phyloP scores from a whole-genome alignment of 2,888 invertebrate species.

The Dryadula phaetusa region DNA sequence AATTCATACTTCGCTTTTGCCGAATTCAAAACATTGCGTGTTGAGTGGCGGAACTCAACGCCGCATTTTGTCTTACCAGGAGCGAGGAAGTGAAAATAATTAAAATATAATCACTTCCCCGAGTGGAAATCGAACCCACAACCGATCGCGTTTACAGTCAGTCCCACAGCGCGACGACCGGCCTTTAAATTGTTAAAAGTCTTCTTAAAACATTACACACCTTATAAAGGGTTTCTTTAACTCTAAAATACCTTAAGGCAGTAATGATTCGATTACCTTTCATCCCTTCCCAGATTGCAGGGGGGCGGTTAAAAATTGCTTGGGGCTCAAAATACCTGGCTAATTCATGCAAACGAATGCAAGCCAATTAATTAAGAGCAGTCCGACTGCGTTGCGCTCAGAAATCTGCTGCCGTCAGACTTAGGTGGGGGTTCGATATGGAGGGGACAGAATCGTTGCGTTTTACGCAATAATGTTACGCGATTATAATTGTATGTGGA shows the following conservation, averaged over 20 bases:
- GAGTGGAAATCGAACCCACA: too few species aligned
- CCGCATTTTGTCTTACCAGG: too few species aligned
- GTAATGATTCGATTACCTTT: conserved; percentile 47
- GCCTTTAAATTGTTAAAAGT: background rate
- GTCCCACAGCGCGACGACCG: too few species aligned
- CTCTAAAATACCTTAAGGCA: conserved; percentile 38
- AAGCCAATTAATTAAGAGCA: conserved; percentile 81
- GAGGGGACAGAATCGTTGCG: conserved; percentile 21
- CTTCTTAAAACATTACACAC: conserved; percentile 20
- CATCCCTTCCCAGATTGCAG: conserved; percentile 45
- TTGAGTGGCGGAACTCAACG: too few species aligned
- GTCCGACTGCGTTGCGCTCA: conserved; percentile 67
- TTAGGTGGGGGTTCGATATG: conserved; percentile 52
- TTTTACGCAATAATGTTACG: background rate
- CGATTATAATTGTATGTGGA: too few species aligned
- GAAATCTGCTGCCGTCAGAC: conserved; percentile 72
- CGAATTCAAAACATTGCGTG: too few species aligned
- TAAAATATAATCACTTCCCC: too few species aligned
- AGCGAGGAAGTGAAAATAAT: too few species aligned
- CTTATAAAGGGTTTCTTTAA: conserved; percentile 15
- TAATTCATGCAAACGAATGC: conserved; percentile 84
- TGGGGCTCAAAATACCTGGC: conserved; percentile 64
- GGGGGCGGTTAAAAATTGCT: conserved; percentile 50
- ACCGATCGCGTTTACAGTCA: too few species aligned
- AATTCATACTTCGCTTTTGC: too few species aligned